Evolutionary conservation across 2,797 vertebrate species (phyloP).

Genomic region (Pipistrellus pipistrellus): DNA sequence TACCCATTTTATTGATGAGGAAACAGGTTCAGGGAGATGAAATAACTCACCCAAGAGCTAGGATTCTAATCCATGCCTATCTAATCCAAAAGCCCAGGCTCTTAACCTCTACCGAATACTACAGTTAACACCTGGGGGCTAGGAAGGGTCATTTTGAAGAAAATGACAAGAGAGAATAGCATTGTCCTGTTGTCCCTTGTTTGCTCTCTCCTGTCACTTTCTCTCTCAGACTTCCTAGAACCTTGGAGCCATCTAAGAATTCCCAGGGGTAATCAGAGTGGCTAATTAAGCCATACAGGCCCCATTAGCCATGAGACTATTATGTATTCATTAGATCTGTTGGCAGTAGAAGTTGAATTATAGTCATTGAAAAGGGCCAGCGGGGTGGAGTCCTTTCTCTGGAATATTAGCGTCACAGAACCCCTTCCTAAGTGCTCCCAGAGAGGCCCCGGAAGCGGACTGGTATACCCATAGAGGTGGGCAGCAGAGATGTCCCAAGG

Average conservation of each 20-base stretch:
- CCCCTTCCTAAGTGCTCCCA: neutral
- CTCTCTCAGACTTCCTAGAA: slow-evolving; percentile 55
- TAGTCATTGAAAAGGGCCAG: slow-evolving; percentile 50
- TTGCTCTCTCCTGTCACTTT: slow-evolving; percentile 42
- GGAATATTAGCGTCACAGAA: slow-evolving; percentile 18
- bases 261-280: slow-evolving; percentile 60
- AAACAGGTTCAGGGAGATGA: slow-evolving; percentile 36
- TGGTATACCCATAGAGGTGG: neutral
- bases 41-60: slow-evolving; percentile 60
- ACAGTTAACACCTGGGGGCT: neutral
- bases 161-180: neutral
- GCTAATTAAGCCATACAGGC: slow-evolving; percentile 62
- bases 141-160: slow-evolving; percentile 30
- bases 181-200: neutral
- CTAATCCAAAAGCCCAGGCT: slow-evolving; percentile 60
- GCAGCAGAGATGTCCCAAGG: slow-evolving; percentile 15
- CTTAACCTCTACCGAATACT: slow-evolving; percentile 26
- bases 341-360: slow-evolving; percentile 50
- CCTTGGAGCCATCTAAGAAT: slow-evolving; percentile 46
- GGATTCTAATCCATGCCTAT: slow-evolving; percentile 29
- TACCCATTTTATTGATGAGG: slow-evolving; percentile 41
- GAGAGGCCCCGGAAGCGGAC: neutral
- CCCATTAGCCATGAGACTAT: slow-evolving; percentile 60
- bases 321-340: slow-evolving; percentile 61
- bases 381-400: slow-evolving; percentile 50